A percentile compares a stretch with the other conserved stretches of the same genome.
phyloP scores from a whole-genome alignment of 2,113 vertebrate species.

The Glareola pratincola region DNA sequence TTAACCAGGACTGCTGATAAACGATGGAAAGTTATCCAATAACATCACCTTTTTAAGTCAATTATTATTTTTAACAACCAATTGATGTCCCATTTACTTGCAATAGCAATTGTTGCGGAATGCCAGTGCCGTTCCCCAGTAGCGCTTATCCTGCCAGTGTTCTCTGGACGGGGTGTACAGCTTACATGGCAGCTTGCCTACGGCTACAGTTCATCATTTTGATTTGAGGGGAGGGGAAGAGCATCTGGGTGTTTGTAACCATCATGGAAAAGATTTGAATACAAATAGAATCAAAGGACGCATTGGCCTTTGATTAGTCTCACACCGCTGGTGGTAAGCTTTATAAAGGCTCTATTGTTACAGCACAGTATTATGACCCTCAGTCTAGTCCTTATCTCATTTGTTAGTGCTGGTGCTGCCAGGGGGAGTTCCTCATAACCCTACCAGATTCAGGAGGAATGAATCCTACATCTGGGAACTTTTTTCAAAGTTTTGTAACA shows the following conservation, averaged over 20 bases:
- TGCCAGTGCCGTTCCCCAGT: not conserved
- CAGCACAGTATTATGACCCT: not conserved
- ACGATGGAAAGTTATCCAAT: not conserved
- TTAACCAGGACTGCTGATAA: not conserved
- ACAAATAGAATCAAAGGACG: not conserved
- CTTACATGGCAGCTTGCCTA: not conserved
- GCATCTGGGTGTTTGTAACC: not conserved
- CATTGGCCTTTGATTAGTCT: not conserved
- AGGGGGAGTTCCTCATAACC: not conserved
- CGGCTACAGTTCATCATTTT: not conserved
- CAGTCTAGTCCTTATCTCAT: not conserved
- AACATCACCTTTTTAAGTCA: conserved; percentile 48
- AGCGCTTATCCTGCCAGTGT: not conserved
- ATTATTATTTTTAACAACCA: conserved; percentile 56
- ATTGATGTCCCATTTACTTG: conserved; percentile 45
- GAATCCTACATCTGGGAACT: not conserved
- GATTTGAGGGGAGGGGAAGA: not conserved
- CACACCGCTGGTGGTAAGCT: not conserved
- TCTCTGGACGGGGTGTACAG: not conserved
- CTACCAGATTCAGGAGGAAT: not conserved
- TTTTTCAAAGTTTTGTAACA: not conserved
- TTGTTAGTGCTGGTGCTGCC: not conserved
- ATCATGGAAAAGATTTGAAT: not conserved
- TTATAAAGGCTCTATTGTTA: not conserved
- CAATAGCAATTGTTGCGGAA: conserved; percentile 30